Base-by-base conservation (phyloP, 2,888 invertebrate genomes). In the Lypha dubia region DNA sequence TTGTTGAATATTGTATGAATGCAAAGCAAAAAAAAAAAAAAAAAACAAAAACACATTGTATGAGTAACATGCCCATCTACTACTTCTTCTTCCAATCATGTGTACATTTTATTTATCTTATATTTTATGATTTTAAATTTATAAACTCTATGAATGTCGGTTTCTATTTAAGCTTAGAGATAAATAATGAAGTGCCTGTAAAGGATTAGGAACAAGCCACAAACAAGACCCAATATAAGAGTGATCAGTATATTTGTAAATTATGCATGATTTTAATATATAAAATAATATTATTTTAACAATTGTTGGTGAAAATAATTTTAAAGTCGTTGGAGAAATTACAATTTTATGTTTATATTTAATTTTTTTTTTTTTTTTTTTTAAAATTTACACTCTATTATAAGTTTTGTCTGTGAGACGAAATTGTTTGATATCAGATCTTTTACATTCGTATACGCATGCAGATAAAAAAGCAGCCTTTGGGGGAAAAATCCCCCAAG, bases 181-280 rank as follows among this genome's bases (percentile, higher is more conserved):
- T 20, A 41, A 70, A 70, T 41, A 68, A 60, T 68, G n/a, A 62
- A 68, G 38, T 58, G 60, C 8, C 5, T 15, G 49, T 58, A 60
- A 35, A 13, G 51, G 35, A 58, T 77, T 76, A 49, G 13, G 20
- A 75, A 58, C 6, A 17, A 75, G 15, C 53, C 3, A 58, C 8
- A 38, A 58, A 58, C 20, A 56, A 13, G 13, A 13, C 17, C 9
- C 24, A 17, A 3, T 28, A 51, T 63, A 28, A 63, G 24, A 63
- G 44, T n/a, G 15, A 24, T 7, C 1, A 1, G n/a, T 15, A 7
- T 28, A 15, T 13, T 44, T n/a, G n/a, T n/a, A n/a, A 6, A 44
- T 44, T 44, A n/a, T n/a, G n/a, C n/a, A n/a, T 44, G 44, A 5
- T n/a, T 44, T 44, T n/a, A 44, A 13, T n/a, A 44, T 44, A 13